phyloP scores from a whole-genome alignment of 2,113 vertebrate genomes.

The Heloderma charlesbogerti region DNA sequence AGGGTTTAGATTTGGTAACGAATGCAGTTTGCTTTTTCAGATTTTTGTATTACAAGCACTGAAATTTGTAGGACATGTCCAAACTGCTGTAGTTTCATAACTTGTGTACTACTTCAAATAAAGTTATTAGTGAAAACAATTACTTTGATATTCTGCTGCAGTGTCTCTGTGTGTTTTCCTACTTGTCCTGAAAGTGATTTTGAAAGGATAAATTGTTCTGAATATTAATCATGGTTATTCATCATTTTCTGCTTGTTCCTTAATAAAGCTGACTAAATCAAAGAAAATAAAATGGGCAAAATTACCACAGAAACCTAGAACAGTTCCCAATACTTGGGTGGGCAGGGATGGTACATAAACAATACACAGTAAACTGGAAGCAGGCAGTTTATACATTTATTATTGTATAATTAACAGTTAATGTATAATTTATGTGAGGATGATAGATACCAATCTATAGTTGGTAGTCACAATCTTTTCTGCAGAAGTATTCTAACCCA shows the following conservation, averaged over 20 bases:
- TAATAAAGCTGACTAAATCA: not conserved
- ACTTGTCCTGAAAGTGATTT: constrained; percentile 34
- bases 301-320: not conserved
- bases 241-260: not conserved
- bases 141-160: constrained; percentile 69
- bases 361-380: not conserved
- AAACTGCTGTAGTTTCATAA: constrained; percentile 77
- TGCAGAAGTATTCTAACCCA: not conserved
- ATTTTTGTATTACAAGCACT: constrained; percentile 69
- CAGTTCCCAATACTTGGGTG: not conserved
- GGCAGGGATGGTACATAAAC: not conserved
- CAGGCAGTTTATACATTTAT: not conserved
- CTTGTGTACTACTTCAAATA: constrained; percentile 83
- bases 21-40: constrained; percentile 65
- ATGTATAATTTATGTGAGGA: not conserved
- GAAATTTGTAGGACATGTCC: constrained; percentile 71
- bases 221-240: not conserved
- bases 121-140: constrained; percentile 76
- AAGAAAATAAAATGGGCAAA: not conserved
- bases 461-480: not conserved
- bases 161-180: constrained; percentile 67
- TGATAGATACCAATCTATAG: not conserved
- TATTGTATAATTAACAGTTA: not conserved
- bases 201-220: not conserved
- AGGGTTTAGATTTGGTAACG: constrained; percentile 56